These are phyloP conservation scores for Chlamydotis undulata DNA, from an alignment of 2,113 vertebrate genomes.

Conservation along the genomic window DNA sequence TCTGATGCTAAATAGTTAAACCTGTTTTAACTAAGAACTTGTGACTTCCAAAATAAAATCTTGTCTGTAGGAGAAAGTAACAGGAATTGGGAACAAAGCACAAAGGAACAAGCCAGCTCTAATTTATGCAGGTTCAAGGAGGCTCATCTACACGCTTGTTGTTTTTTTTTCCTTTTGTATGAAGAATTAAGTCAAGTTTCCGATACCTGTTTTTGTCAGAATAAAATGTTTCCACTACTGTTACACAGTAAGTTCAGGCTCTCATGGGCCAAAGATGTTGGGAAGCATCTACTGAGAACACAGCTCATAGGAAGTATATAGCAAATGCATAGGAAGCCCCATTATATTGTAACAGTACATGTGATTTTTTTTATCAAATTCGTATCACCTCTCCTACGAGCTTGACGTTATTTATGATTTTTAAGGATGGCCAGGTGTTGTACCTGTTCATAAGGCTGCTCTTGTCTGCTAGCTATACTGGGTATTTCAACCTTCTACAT, in stretches of 20 bases:
- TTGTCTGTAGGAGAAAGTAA: background rate
- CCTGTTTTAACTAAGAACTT: constrained; percentile 14
- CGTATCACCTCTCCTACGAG: background rate
- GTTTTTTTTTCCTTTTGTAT: background rate
- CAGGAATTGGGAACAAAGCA: background rate
- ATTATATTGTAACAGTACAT: background rate
- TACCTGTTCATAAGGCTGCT: background rate
- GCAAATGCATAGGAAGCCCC: background rate
- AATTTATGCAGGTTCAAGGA: background rate
- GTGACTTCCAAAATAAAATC: constrained; percentile 42
- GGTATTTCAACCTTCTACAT: background rate
- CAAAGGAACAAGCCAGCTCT: background rate
- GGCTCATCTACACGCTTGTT: background rate
- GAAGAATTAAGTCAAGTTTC: background rate
- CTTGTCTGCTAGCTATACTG: background rate
- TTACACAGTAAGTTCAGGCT: background rate
- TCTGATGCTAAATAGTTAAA: constrained; percentile 61
- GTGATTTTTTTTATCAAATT: background rate
- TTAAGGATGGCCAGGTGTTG: background rate
- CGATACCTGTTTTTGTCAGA: background rate
- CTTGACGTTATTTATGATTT: background rate
- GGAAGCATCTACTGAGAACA: background rate
- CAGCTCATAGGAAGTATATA: background rate
- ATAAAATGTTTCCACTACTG: background rate
- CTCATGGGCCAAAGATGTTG: background rate